A percentile compares a stretch with the other conserved stretches of the same genome.
phyloP scores from a whole-genome alignment of 2,113 vertebrate species.

The cattle (Bos taurus) region ARS-UCD2.0 NC_037345.1:11703001-11703500 shows the following conservation, averaged over 20 bases:
- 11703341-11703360: neutral
- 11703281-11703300: neutral
- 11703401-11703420: neutral
- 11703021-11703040: neutral
- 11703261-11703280: neutral
- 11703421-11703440: neutral
- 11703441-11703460: fast-evolving
- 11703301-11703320: neutral
- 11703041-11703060: neutral
- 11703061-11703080: no score
- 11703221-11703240: neutral
- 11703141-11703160: neutral
- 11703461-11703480: neutral
- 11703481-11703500: neutral
- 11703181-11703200: neutral
- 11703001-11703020: neutral
- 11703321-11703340: fast-evolving
- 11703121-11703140: neutral
- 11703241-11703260: neutral
- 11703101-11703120: neutral
- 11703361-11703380: neutral
- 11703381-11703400: neutral
- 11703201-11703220: neutral
- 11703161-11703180: neutral
- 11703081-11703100: neutral